A percentile compares a stretch with the other conserved stretches of the same genome.
Evolutionary conservation across 1,140 invertebrate genomes (phyloP).

Genomic region (Drosophila repletoides): DNA sequence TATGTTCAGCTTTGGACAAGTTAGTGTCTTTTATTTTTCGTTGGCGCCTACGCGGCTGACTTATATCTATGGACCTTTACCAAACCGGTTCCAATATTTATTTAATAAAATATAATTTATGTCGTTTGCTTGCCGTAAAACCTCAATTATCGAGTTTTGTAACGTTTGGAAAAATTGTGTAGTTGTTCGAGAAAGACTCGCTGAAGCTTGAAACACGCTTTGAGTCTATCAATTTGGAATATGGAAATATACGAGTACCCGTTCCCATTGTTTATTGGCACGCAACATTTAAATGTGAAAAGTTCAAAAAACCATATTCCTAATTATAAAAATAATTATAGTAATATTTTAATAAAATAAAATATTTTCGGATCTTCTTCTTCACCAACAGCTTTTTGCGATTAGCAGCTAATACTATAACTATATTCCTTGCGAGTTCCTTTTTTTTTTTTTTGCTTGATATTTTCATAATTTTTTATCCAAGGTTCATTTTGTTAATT

Average conservation of each 20-base stretch:
- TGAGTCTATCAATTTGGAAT: conserved; percentile 9
- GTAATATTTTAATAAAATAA: not conserved
- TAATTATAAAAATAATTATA: conserved; percentile 2
- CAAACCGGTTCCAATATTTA: conserved; percentile 61
- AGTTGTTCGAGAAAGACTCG: conserved; percentile 9
- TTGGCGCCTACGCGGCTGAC: conserved; percentile 8
- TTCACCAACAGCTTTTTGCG: no score
- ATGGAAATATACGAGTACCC: conserved; percentile 14
- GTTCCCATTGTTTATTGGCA: conserved; percentile 23
- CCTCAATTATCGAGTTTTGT: conserved; percentile 54
- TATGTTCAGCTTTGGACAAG: conserved; percentile 63
- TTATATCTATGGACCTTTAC: conserved; percentile 40
- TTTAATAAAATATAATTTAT: conserved; percentile 61
- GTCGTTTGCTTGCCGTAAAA: conserved; percentile 12
- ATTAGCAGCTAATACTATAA: no score
- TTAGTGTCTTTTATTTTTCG: conserved; percentile 18
- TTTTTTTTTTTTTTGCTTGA: no score
- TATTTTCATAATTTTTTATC: not conserved
- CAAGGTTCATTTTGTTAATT: not conserved
- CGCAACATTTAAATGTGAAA: conserved; percentile 26
- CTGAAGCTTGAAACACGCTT: conserved; percentile 51
- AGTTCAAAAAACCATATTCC: not conserved
- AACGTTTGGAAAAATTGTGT: conserved; percentile 39
- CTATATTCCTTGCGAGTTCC: not conserved
- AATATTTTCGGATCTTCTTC: no score